These are phyloP conservation scores for Ptilonorhynchus violaceus DNA, from an alignment of 2,113 vertebrate species.

Conservation along the genomic window DNA sequence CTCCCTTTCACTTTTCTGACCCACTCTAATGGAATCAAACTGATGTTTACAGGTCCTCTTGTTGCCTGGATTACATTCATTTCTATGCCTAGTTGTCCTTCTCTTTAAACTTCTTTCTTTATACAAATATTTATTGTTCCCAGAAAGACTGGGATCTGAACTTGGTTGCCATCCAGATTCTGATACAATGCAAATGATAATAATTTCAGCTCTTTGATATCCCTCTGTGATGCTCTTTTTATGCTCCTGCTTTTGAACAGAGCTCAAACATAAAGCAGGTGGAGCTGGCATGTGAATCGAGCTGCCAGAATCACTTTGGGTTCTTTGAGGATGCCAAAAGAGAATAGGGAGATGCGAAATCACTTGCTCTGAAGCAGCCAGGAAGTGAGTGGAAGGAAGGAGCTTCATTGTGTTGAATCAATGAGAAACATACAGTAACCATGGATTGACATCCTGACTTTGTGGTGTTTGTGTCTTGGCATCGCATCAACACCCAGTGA, in stretches of 20 bases:
- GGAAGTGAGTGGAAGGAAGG: neutral
- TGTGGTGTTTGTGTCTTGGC: conserved; percentile 49
- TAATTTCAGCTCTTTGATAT: neutral
- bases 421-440: neutral
- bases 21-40: neutral
- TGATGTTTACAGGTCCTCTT: neutral
- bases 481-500: neutral
- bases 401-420: conserved; percentile 2
- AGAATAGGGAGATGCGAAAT: neutral
- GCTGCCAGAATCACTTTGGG: neutral
- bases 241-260: neutral
- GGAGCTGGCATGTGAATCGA: neutral
- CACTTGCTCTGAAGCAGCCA: neutral
- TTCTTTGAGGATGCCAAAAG: neutral
- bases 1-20: neutral
- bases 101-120: neutral
- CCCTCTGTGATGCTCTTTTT: neutral
- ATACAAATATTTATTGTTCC: neutral
- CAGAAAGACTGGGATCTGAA: neutral
- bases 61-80: neutral
- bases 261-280: conserved; percentile 6
- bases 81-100: neutral
- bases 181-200: neutral
- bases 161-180: neutral
- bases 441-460: neutral